Conservation (phyloP, 2,888 invertebrate species). For the Thalpophila matura region DNA sequence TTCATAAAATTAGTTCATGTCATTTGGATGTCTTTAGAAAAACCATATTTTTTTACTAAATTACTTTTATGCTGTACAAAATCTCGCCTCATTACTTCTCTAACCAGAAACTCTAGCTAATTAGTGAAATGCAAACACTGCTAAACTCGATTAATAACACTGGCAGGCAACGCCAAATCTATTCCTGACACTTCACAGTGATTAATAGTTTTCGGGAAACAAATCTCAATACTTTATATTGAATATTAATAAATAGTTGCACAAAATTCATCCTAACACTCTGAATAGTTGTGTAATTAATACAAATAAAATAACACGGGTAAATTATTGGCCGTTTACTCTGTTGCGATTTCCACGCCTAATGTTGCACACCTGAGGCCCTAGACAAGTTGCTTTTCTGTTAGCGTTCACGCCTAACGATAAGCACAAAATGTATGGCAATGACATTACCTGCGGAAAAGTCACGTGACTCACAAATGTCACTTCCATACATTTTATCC, state of each 20-base stretch:
- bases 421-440: too few relatives aligned
- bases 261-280: constrained; percentile 1
- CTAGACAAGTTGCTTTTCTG: too few relatives aligned
- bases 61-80: constrained; percentile 1
- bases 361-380: constrained; percentile 70
- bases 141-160: constrained; percentile 23
- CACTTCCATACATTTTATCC: too few relatives aligned
- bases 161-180: constrained; percentile 16
- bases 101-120: constrained; percentile 23
- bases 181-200: constrained; percentile 8
- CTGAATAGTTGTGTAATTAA: constrained; percentile 13
- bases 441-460: too few relatives aligned
- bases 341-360: constrained; percentile 37
- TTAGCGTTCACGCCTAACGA: too few relatives aligned
- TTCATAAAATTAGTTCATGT: too few relatives aligned
- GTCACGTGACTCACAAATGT: too few relatives aligned
- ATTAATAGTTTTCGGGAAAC: constrained; percentile 14
- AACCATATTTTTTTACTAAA: not conserved
- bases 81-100: constrained; percentile 17
- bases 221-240: not conserved
- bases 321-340: constrained; percentile 50
- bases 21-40: not conserved
- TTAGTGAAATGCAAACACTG: constrained; percentile 23
- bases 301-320: constrained; percentile 27
- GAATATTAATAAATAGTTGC: not conserved